Evolutionary conservation across 2,113 vertebrate species (phyloP).

Genomic region (Mola mola): DNA sequence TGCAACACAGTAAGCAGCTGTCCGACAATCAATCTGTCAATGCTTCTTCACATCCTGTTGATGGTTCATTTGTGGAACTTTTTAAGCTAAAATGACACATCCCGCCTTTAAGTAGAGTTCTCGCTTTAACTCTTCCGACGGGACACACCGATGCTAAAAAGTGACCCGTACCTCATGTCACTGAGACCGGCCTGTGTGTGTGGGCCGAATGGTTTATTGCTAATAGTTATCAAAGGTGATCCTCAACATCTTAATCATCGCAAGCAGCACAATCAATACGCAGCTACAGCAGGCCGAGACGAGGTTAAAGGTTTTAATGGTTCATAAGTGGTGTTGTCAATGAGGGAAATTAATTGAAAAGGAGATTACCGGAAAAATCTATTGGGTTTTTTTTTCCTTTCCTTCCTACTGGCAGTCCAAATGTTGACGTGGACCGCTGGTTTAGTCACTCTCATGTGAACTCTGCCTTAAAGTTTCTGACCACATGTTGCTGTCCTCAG

Average conservation of each 20-base stretch:
- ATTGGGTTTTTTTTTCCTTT: slow-evolving; percentile 42
- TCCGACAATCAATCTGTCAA: no score
- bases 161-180: no score
- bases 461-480: neutral
- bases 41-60: no score
- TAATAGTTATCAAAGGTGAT: slow-evolving; percentile 41
- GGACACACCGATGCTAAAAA: no score
- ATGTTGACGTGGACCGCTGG: slow-evolving; percentile 15
- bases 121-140: no score
- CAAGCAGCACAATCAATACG: slow-evolving; percentile 44
- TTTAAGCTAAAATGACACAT: no score
- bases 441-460: slow-evolving; percentile 10
- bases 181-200: no score
- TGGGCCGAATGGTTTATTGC: slow-evolving; percentile 28
- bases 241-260: slow-evolving; percentile 24
- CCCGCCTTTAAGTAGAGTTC: no score
- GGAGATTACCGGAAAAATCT: slow-evolving; percentile 41
- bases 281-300: slow-evolving; percentile 25
- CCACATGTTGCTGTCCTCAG: no score
- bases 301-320: slow-evolving; percentile 45
- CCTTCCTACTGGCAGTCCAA: slow-evolving; percentile 27
- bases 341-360: slow-evolving; percentile 52
- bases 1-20: no score
- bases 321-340: slow-evolving; percentile 42
- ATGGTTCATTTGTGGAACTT: no score